These are phyloP conservation scores for Lasioglossum calceatum DNA, from an alignment of 2,888 invertebrate species.

Conservation along the genomic window DNA sequence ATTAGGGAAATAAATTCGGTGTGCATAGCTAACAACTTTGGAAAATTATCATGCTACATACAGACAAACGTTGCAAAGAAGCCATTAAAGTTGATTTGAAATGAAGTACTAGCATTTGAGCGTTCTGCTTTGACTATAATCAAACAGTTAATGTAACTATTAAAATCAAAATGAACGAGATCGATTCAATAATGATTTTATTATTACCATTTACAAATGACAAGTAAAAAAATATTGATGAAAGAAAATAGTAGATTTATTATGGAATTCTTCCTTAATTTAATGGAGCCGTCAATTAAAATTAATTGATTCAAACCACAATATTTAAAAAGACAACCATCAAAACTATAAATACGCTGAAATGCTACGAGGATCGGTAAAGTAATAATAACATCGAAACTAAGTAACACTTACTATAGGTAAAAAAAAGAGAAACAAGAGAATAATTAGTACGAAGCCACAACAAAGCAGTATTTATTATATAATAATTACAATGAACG, in stretches of 20 bases:
- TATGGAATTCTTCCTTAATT: neutral
- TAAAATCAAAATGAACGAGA: neutral
- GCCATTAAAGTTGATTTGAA: neutral
- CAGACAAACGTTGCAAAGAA: constrained; percentile 16
- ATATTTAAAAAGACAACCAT: neutral
- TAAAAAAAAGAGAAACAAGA: constrained; percentile 51
- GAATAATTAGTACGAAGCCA: constrained; percentile 52
- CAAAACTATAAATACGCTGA: neutral
- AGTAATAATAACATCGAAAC: neutral
- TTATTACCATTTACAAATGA: neutral
- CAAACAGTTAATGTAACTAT: neutral
- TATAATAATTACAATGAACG: constrained; percentile 60
- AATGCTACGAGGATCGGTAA: neutral
- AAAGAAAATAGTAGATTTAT: neutral
- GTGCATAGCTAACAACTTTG: neutral
- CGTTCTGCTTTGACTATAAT: neutral
- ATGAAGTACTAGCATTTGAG: constrained; percentile 7
- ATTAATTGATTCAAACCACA: neutral
- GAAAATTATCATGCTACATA: constrained; percentile 30
- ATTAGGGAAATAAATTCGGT: constrained; percentile 8
- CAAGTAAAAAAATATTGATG: too few relatives aligned
- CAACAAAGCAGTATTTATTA: constrained; percentile 61
- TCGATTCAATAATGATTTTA: constrained; percentile 6
- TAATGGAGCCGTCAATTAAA: neutral
- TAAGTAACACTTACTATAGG: constrained; percentile 26